phyloP scores from a whole-genome alignment of 37 sponge, comb jelly and placozoan genomes.

The Beroe forskalii region DNA sequence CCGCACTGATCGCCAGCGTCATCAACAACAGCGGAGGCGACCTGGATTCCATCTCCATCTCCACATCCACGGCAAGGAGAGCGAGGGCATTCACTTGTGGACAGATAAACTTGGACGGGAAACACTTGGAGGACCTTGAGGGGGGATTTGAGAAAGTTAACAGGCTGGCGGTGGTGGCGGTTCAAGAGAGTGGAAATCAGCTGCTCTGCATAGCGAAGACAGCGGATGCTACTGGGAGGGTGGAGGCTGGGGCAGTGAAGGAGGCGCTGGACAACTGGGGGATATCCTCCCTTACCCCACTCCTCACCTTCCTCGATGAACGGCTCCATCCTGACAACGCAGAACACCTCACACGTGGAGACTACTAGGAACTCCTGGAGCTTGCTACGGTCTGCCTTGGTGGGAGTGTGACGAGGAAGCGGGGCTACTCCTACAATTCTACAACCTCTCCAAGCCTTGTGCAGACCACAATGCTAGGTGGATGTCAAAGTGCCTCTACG shows the following conservation, averaged over 20 bases:
- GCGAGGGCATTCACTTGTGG: not conserved
- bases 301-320: too few species aligned
- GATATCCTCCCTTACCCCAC: too few species aligned
- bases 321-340: too few species aligned
- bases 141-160: not conserved
- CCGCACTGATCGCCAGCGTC: not conserved
- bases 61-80: not conserved
- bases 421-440: too few species aligned
- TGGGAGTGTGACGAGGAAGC: too few species aligned
- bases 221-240: not conserved
- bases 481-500: too few species aligned
- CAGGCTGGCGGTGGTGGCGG: not conserved
- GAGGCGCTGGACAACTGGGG: not conserved
- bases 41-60: not conserved
- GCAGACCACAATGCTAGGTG: too few species aligned
- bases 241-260: not conserved
- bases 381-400: too few species aligned
- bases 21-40: not conserved
- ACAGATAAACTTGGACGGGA: not conserved
- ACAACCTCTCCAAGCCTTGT: too few species aligned
- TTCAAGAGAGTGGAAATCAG: not conserved
- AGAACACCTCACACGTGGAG: too few species aligned
- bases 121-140: not conserved
- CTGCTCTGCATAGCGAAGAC: not conserved
- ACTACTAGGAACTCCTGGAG: too few species aligned